Conservation (phyloP, 2,797 vertebrate species). For the Siniperca undulata region DNA sequence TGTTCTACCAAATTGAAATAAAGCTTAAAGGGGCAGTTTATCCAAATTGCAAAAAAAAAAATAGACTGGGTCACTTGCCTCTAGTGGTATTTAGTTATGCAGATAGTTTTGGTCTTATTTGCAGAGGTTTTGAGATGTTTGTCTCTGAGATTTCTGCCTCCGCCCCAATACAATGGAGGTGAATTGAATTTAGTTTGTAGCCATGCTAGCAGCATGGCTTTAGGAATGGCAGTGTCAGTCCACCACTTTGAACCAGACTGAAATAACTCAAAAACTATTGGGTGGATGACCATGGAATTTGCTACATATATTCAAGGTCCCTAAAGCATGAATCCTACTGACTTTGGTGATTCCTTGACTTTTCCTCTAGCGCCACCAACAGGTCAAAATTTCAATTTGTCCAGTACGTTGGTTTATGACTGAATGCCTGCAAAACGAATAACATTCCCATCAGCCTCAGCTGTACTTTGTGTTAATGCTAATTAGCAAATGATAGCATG, state of each 20-base stretch:
- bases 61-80: not conserved
- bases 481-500: not conserved
- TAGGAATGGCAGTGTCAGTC: too few species aligned
- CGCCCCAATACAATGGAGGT: not conserved
- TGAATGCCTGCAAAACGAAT: not conserved
- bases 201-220: not conserved
- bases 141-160: not conserved
- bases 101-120: not conserved
- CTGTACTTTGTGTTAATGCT: not conserved
- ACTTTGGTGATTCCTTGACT: not conserved
- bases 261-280: too few species aligned
- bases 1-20: conserved; percentile 48
- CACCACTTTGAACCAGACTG: too few species aligned
- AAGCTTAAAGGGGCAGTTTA: conserved; percentile 43
- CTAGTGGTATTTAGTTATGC: conserved; percentile 2
- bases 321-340: not conserved
- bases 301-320: not conserved
- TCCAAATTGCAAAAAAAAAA: conserved; percentile 2
- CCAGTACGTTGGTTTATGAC: not conserved
- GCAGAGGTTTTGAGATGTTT: not conserved
- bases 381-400: not conserved
- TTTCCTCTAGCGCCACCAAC: not conserved
- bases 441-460: not conserved
- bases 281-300: not conserved
- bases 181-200: not conserved